Evolutionary conservation across 1,140 invertebrate species (phyloP).

Genomic region (Drosophila lacteicornis): DNA sequence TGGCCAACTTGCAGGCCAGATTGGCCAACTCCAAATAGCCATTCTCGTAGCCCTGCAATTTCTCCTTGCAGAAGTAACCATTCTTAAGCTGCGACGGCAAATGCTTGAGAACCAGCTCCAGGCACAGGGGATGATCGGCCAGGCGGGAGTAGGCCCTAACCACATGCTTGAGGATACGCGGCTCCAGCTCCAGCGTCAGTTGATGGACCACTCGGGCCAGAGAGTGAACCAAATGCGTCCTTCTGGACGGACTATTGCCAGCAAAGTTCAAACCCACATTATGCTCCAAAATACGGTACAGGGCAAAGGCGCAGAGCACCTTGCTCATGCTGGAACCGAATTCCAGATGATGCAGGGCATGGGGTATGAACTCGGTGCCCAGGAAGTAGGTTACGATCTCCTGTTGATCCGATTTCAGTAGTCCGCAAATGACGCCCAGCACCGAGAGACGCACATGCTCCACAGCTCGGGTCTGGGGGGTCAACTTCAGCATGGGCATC

Average conservation of each 20-base stretch:
- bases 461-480: conserved; percentile 21
- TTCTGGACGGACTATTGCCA: conserved; percentile 15
- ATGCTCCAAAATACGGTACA: conserved; percentile 36
- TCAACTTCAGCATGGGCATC: conserved; percentile 40
- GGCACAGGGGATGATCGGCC: conserved; percentile 96
- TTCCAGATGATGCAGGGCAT: conserved; percentile 31
- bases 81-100: conserved; percentile 97
- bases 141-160: conserved; percentile 97
- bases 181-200: conserved; percentile 97
- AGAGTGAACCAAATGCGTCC: conserved; percentile 39
- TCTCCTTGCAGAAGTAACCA: conserved; percentile 94
- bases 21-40: conserved; percentile 1
- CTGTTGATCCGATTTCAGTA: conserved; percentile 28
- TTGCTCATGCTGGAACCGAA: conserved; percentile 38
- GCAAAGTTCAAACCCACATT: conserved; percentile 37
- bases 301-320: conserved; percentile 21
- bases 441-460: conserved; percentile 49
- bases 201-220: conserved; percentile 97
- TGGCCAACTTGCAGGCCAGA: conserved; percentile 28
- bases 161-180: conserved; percentile 97
- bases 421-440: conserved; percentile 31
- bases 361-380: conserved; percentile 33
- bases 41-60: conserved; percentile 74
- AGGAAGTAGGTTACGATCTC: conserved; percentile 39
- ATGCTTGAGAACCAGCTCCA: conserved; percentile 96